Conservation (phyloP, 2,113 vertebrate genomes). For the Gorilla gorilla region DNA sequence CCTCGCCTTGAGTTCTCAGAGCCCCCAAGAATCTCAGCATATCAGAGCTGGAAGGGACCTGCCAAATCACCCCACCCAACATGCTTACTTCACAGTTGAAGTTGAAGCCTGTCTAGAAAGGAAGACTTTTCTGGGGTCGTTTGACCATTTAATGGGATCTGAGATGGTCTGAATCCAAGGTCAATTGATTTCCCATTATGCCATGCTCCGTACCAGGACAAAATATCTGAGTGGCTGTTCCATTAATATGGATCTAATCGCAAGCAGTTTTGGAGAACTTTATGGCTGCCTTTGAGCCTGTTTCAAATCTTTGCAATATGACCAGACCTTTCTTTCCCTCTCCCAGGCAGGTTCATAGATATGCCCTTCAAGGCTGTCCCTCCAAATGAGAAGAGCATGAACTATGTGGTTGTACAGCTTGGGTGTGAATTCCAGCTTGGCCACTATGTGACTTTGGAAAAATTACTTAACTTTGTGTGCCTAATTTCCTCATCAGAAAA, state of each 20-base stretch:
- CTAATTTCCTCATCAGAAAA: background rate
- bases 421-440: background rate
- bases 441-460: background rate
- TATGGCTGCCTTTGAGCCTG: background rate
- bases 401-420: background rate
- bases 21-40: background rate
- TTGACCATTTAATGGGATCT: background rate
- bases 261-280: background rate
- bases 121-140: background rate
- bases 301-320: background rate
- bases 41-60: background rate
- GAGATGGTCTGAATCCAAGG: background rate
- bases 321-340: background rate
- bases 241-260: background rate
- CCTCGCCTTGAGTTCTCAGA: background rate
- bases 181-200: background rate
- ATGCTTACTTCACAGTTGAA: background rate
- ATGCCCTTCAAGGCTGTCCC: background rate
- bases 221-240: background rate
- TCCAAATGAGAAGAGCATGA: background rate
- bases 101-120: background rate
- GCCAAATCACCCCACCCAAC: too few species aligned
- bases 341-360: background rate
- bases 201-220: background rate
- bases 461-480: background rate